phyloP scores from a whole-genome alignment of 1,140 invertebrate genomes.

The Neodiprion fabricii region DNA sequence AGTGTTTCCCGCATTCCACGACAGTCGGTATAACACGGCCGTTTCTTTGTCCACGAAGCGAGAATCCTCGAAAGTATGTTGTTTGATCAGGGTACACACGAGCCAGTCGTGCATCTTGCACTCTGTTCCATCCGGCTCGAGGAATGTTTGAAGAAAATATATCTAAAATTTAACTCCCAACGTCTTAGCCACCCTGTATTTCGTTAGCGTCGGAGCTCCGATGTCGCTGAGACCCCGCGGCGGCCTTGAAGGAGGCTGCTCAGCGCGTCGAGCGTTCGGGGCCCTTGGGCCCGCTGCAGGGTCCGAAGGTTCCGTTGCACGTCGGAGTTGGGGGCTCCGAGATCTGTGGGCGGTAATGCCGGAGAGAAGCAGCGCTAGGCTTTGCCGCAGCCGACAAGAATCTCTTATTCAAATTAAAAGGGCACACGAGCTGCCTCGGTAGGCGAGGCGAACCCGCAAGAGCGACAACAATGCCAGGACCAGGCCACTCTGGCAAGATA shows the following conservation, averaged over 20 bases:
- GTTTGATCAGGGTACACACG: too few relatives aligned
- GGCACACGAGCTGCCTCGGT: not conserved
- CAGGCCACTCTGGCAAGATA: not conserved
- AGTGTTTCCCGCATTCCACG: too few relatives aligned
- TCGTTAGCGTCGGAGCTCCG: not conserved
- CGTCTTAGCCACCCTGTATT: not conserved
- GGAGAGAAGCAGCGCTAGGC: not conserved
- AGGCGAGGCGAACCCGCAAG: not conserved
- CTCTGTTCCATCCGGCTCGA: too few relatives aligned
- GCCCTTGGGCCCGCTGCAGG: not conserved
- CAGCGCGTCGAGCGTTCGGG: not conserved
- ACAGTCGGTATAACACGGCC: too few relatives aligned
- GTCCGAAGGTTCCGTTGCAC: not conserved
- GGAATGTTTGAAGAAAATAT: too few relatives aligned
- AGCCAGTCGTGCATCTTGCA: too few relatives aligned
- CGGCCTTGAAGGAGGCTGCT: not conserved
- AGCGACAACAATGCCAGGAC: not conserved
- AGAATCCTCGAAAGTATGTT: too few relatives aligned
- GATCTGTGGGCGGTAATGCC: not conserved
- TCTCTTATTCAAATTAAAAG: conserved; percentile 5
- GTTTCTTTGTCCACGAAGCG: too few relatives aligned
- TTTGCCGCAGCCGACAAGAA: conserved; percentile 6
- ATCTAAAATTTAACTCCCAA: too few relatives aligned
- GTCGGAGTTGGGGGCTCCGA: not conserved
- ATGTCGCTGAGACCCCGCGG: conserved; percentile 3